These are phyloP conservation scores for Aythya baeri DNA, from an alignment of 2,113 vertebrate genomes.

Conservation along the genomic window DNA sequence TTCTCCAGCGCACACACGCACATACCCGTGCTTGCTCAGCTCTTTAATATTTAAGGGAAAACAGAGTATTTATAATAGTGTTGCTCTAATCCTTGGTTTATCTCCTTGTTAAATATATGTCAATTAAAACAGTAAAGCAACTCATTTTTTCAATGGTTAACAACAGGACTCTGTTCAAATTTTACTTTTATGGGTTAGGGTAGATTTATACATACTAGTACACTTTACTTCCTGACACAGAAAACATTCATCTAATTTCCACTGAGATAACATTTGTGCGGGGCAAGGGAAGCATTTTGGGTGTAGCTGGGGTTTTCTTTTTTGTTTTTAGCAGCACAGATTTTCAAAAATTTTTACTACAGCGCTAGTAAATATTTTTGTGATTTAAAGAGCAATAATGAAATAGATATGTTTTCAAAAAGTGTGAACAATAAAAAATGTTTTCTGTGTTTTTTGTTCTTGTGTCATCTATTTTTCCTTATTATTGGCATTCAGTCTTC, in stretches of 20 bases:
- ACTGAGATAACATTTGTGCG: background rate
- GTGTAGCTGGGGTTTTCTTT: rapidly evolving
- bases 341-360: background rate
- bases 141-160: rapidly evolving
- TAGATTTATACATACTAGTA: background rate
- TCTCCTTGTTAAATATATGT: rapidly evolving
- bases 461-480: background rate
- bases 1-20: rapidly evolving
- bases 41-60: background rate
- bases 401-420: background rate
- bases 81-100: rapidly evolving
- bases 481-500: background rate
- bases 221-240: rapidly evolving
- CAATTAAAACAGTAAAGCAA: background rate
- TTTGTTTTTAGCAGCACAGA: background rate
- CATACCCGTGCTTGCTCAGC: rapidly evolving
- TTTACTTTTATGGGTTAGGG: background rate
- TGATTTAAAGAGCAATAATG: background rate
- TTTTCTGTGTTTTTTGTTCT: background rate
- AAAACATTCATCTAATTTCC: background rate
- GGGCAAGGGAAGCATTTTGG: rapidly evolving
- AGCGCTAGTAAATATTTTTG: too few species aligned
- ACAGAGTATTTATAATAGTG: rapidly evolving
- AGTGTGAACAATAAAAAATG: rapidly evolving
- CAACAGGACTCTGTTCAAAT: rapidly evolving